These are phyloP conservation scores for Chaetophractus vellerosus DNA, from an alignment of 2,797 vertebrate genomes.

Conservation along the genomic window DNA sequence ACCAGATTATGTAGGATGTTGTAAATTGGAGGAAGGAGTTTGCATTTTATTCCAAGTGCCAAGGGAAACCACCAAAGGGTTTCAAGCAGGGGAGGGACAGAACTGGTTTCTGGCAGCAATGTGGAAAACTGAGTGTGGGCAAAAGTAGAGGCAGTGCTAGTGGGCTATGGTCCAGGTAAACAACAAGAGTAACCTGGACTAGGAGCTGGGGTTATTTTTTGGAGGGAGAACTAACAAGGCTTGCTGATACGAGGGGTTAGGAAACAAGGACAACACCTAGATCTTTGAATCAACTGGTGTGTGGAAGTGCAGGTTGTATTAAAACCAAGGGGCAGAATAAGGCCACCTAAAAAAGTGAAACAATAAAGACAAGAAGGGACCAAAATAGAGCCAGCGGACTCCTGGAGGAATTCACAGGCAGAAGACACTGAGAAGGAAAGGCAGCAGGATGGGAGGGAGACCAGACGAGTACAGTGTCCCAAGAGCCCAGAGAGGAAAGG, in stretches of 20 bases:
- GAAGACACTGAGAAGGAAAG: background rate
- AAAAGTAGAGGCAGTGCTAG: background rate
- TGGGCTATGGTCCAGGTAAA: background rate
- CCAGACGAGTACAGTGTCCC: accelerated
- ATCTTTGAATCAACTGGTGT: background rate
- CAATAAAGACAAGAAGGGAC: background rate
- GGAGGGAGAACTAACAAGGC: background rate
- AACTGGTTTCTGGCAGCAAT: background rate
- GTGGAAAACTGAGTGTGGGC: background rate
- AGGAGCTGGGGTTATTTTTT: background rate
- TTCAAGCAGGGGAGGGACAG: background rate
- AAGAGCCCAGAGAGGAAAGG: too few species aligned
- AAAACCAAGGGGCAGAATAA: background rate
- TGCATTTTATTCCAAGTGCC: background rate
- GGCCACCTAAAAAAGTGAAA: background rate
- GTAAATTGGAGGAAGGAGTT: background rate
- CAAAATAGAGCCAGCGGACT: background rate
- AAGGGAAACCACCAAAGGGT: background rate
- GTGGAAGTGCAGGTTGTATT: background rate
- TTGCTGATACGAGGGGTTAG: background rate
- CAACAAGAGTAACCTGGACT: background rate
- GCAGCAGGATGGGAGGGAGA: background rate
- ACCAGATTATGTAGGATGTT: background rate
- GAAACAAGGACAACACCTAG: background rate
- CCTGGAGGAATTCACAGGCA: background rate